Base-by-base conservation (phyloP, 2,888 invertebrate species). In the Troides oblongomaculatus region DNA sequence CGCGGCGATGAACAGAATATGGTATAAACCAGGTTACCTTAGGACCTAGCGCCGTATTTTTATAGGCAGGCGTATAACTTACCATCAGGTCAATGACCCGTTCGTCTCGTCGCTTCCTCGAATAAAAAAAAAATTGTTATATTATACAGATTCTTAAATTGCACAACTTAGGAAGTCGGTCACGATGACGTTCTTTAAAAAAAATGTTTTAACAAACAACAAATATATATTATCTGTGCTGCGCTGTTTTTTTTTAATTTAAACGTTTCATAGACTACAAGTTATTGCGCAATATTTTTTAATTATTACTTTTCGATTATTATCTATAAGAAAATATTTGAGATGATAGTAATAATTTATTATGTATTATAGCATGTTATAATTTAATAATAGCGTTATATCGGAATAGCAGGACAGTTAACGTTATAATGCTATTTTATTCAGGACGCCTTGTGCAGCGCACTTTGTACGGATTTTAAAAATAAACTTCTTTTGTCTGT, bases 401-500 rank as follows among this genome's bases (percentile, higher is more conserved):
- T 56, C 60, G 21, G 5, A 6, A 25, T 25, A 69, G 56, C 8
- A 64, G 66, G 68, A 71, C 69, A 72, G 70, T 67, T 57, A 21
- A 14, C 39, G 50, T 62, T 61, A 46, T 57, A 65, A 58, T 12
- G 6, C 6, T 46, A 62, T 66, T 56, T 39, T 2, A 36, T n/a
- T 68, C 4, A 17, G 36, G 21, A 58, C 57, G 39, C 23, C 17
- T 53, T 21, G 62, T n/a, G 53, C 23, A 23, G 69, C 30, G 56
- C 57, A 66, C 62, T 66, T 70, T 64, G 79, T 78, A 74, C 74
- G 78, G 78, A 80, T 78, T 81, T 70, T 82, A 84, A 84, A 86
- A 85, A 86, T 85, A 85, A 83, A 83, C 81, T 80, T 76, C 79
- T 85, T 85, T 85, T 84, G 83, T 84, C 76, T 77, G 76, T 74